phyloP scores from a whole-genome alignment of 2,888 invertebrate genomes.

The Periphyllus acericola region DNA sequence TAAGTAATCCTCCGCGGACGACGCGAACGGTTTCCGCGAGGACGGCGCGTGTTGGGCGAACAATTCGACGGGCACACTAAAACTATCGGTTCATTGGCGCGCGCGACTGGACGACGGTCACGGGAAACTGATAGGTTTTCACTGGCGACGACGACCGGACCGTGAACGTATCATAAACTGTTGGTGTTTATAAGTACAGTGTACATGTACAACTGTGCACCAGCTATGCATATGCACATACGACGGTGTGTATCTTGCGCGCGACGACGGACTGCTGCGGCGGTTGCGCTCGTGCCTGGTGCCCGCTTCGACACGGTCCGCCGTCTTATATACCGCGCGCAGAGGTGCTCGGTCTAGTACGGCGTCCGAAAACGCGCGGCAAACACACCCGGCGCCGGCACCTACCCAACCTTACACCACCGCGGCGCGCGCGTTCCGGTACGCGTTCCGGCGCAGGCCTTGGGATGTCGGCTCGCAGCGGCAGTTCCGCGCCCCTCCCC shows the following conservation, averaged over 20 bases:
- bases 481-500: background rate
- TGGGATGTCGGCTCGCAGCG: background rate
- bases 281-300: conserved; percentile 10
- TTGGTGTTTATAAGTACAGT: no score
- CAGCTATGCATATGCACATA: background rate
- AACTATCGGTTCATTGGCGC: conserved; percentile 57
- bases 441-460: conserved; percentile 22
- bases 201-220: no score
- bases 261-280: background rate
- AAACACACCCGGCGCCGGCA: background rate
- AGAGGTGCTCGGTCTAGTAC: no score
- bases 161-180: background rate
- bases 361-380: background rate
- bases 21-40: background rate
- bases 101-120: conserved; percentile 14
- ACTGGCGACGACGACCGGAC: background rate
- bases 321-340: background rate
- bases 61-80: conserved; percentile 58
- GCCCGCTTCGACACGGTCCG: conserved; percentile 43
- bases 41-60: background rate
- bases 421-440: background rate
- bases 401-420: background rate
- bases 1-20: background rate
- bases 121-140: background rate
- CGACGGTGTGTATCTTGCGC: background rate